These are phyloP conservation scores for Acleris sparsana DNA, from an alignment of 2,888 invertebrate species.

Conservation along the genomic window DNA sequence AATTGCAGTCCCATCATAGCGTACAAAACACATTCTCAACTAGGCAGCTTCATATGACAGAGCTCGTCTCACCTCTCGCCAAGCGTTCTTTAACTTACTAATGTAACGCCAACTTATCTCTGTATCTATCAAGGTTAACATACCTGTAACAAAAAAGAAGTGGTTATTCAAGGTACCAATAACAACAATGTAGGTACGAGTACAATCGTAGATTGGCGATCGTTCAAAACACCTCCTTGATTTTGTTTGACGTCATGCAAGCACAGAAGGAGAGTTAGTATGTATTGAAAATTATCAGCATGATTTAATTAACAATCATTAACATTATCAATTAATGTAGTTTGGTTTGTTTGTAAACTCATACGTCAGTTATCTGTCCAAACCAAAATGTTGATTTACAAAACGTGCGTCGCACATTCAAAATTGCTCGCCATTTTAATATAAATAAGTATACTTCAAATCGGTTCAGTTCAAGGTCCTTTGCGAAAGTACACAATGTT, in stretches of 20 bases:
- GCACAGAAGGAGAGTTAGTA: slow-evolving; percentile 16
- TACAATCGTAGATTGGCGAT: background rate
- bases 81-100: background rate
- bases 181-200: background rate
- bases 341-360: no score
- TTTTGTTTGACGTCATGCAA: slow-evolving; percentile 15
- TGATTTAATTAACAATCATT: background rate
- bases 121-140: slow-evolving; percentile 3
- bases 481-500: no score
- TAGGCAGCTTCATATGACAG: no score
- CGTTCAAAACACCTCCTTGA: slow-evolving; percentile 8
- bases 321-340: background rate
- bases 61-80: no score
- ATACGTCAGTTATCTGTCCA: no score
- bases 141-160: slow-evolving; percentile 33
- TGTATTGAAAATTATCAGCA: background rate
- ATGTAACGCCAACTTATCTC: background rate
- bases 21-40: no score
- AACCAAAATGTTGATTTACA: no score
- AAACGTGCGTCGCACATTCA: no score
- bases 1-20: no score
- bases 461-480: no score
- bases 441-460: no score
- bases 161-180: slow-evolving; percentile 8
- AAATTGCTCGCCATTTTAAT: no score